A percentile compares a stretch with the other conserved stretches of the same genome.
Conservation (phyloP, 2,888 invertebrate genomes). For the Tuberolachnus salignus region DNA sequence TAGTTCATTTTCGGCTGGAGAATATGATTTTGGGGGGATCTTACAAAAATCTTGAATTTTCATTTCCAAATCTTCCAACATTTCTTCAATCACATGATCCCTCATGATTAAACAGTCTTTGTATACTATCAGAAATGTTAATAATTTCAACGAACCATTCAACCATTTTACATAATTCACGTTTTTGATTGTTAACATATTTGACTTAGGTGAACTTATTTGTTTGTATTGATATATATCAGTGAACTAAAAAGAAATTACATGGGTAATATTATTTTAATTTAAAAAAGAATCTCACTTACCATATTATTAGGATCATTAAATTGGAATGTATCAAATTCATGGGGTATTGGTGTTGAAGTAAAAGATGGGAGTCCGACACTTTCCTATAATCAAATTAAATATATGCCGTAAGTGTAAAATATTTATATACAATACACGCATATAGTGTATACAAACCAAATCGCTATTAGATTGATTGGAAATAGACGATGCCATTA, state of each 20-base stretch:
- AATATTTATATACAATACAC: not conserved
- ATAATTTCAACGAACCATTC: not conserved
- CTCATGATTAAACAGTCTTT: slow-evolving; percentile 40
- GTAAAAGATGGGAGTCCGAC: slow-evolving; percentile 44
- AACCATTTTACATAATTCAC: slow-evolving; percentile 22
- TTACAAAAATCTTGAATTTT: slow-evolving; percentile 32
- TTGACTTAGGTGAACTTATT: not conserved
- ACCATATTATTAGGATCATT: not conserved
- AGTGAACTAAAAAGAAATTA: not conserved
- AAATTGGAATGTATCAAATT: slow-evolving; percentile 1
- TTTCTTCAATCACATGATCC: slow-evolving; percentile 33
- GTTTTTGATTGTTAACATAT: slow-evolving; percentile 27
- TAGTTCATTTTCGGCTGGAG: slow-evolving; percentile 17
- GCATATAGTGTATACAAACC: slow-evolving; percentile 10
- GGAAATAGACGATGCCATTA: not conserved
- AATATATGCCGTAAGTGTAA: not conserved
- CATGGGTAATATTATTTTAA: not conserved
- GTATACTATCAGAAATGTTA: slow-evolving; percentile 12
- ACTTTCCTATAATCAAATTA: slow-evolving; percentile 11
- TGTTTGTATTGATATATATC: too few species aligned
- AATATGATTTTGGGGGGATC: not conserved
- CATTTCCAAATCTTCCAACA: slow-evolving; percentile 26
- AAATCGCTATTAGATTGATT: slow-evolving; percentile 42
- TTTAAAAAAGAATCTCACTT: not conserved
- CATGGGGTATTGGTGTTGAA: slow-evolving; percentile 41